Base-by-base conservation (phyloP, 1,140 invertebrate genomes). In the Cataglyphis hispanica region DNA sequence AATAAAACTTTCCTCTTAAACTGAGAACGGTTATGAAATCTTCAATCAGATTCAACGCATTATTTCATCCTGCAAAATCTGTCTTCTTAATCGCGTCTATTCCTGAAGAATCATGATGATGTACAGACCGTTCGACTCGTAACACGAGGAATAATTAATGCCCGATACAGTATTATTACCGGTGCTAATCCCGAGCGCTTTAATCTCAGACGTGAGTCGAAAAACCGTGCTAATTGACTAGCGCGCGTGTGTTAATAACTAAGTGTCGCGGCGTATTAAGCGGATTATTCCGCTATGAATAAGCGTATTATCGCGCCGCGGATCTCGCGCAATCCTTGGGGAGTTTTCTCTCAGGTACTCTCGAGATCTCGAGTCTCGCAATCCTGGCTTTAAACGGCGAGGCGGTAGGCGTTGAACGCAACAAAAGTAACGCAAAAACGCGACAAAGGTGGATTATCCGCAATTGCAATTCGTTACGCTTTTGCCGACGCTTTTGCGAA, bases 201-300 rank as follows among this genome's bases (percentile, higher is more conserved):
- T 72, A 83, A 83, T 83, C 67, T 83, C 4, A 46, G 53, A 25
- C 67, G 64, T 40, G 53, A 25, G 37, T 72, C 19, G 78, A 74
- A 74, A 83, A 83, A 46, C 78, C 53, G 8, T 74, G 67, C 67
- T 83, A 83, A 83, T 83, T 83, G 78, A 83, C 37, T 40, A 56
- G 16, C 78, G 25, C 50, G 25, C 78, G 78, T 67, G 67, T 74
- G 67, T 83, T 83, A 83, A 83, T 83, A 74, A 83, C 78, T 46
- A 40, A 74, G 78, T 83, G 53, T 83, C 78, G 78, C 53, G 78
- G 67, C 37, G 31, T 83, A 83, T 83, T 83, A 83, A 83, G 50
- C 78, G 78, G 78, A 83, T 83, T 83, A 83, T 74, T 83, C 0
- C 78, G 67, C 78, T 83, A 74, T 83, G 78, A 83, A 83, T 83